Conservation (phyloP, 2,797 vertebrate genomes). For the Sarcophilus harrisii region DNA sequence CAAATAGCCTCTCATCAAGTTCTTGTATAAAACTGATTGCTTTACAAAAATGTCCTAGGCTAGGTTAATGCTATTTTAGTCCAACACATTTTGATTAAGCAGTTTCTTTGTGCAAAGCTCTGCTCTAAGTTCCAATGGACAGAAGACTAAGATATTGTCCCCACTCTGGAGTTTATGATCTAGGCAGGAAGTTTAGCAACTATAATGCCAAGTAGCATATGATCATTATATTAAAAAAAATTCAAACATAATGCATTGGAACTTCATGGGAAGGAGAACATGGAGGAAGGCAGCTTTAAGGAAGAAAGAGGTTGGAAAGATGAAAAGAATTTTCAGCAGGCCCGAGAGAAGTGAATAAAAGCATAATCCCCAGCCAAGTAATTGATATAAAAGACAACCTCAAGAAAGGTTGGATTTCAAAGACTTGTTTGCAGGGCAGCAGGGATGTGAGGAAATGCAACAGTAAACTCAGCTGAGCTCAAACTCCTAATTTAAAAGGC, state of each 20-base stretch:
- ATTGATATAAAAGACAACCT: not conserved
- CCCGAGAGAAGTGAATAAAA: not conserved
- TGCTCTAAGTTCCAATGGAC: not conserved
- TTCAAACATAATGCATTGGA: not conserved
- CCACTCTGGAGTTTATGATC: not conserved
- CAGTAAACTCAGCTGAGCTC: not conserved
- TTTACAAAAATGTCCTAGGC: not conserved
- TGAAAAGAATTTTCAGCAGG: not conserved
- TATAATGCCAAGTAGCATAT: not conserved
- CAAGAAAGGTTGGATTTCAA: not conserved
- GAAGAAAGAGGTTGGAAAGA: not conserved
- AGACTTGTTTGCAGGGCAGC: not conserved
- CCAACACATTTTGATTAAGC: not conserved
- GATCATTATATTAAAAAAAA: not conserved
- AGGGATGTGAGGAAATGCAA: not conserved
- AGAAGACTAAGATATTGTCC: not conserved
- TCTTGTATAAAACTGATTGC: not conserved
- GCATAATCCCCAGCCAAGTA: not conserved
- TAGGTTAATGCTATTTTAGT: not conserved
- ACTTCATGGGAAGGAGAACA: not conserved
- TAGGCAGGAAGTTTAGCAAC: not conserved
- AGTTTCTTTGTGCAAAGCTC: not conserved
- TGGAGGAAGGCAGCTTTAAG: not conserved
- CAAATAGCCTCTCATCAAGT: not conserved
- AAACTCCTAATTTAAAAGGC: slow-evolving; percentile 57